phyloP scores from a whole-genome alignment of 2,797 vertebrate species.

The Lateolabrax maculatus region DNA sequence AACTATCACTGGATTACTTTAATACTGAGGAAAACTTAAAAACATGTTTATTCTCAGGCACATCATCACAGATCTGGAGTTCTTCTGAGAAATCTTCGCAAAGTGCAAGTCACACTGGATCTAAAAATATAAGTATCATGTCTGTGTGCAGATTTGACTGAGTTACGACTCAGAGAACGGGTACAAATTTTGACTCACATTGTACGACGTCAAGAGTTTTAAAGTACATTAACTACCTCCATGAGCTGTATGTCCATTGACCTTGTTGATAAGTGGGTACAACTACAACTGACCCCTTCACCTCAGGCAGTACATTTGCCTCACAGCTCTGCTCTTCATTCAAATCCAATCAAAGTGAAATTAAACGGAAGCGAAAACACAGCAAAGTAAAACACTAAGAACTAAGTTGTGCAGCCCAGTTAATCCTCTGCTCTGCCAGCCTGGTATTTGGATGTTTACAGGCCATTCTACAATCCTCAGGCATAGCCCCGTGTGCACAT shows the following conservation, averaged over 20 bases:
- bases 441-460: too few species aligned
- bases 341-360: not conserved
- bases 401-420: too few species aligned
- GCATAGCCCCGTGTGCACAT: too few species aligned
- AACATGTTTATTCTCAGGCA: not conserved
- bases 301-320: not conserved
- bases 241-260: not conserved
- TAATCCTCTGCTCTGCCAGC: too few species aligned
- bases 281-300: not conserved
- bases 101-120: not conserved
- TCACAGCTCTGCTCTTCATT: not conserved
- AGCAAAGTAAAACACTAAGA: not conserved
- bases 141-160: not conserved
- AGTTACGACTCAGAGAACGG: not conserved
- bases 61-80: not conserved
- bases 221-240: not conserved
- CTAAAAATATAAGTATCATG: not conserved
- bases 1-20: not conserved
- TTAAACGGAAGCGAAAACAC: not conserved
- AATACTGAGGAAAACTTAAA: not conserved
- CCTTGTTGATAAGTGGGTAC: not conserved
- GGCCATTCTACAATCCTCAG: too few species aligned
- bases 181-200: not conserved
- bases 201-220: not conserved
- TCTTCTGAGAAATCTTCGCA: too few species aligned